Conservation (phyloP, 2,113 vertebrate genomes). For the Nycticorax nycticorax region DNA sequence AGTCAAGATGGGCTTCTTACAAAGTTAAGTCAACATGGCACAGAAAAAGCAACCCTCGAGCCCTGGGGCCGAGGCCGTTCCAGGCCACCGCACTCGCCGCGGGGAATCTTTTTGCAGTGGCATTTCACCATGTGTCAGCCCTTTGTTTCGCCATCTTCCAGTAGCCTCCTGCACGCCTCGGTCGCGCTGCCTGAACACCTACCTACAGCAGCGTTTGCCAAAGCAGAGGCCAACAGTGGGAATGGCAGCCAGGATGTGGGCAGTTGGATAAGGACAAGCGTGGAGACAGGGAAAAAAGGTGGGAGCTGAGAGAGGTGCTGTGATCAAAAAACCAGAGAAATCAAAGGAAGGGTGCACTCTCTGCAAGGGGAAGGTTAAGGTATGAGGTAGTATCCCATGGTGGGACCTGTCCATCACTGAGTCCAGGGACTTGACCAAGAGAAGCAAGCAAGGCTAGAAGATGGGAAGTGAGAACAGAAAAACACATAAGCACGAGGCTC, state of each 20-base stretch:
- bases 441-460: not conserved
- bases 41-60: conserved; percentile 15
- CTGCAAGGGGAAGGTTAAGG: not conserved
- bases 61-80: conserved; percentile 30
- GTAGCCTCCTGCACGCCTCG: not conserved
- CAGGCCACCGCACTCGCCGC: not conserved
- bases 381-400: not conserved
- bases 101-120: not conserved
- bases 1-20: conserved; percentile 41
- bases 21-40: conserved; percentile 55
- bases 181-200: not conserved
- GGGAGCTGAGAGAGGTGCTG: not conserved
- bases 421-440: not conserved
- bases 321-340: not conserved
- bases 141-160: conserved; percentile 30
- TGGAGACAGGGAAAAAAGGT: not conserved
- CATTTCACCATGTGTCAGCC: conserved; percentile 25
- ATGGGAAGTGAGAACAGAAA: not conserved
- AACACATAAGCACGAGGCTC: not conserved
- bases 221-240: not conserved
- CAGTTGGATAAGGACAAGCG: accelerated
- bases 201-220: conserved; percentile 15
- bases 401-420: not conserved
- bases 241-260: not conserved
- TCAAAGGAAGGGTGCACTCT: accelerated